phyloP scores from a whole-genome alignment of 2,797 vertebrate species.

The Phoxinus dragarum region DNA sequence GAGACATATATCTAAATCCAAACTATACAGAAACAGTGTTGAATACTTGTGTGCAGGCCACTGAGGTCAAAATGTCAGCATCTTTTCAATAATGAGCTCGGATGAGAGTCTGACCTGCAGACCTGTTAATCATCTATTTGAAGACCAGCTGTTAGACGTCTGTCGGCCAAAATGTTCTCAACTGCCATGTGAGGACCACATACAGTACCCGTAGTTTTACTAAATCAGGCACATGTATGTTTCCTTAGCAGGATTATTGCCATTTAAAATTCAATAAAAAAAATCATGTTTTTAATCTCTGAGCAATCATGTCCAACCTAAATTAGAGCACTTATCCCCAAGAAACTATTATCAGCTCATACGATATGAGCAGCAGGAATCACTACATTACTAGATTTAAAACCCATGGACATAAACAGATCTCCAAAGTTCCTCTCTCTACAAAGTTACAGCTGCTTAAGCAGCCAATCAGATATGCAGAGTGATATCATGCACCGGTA shows the following conservation, averaged over 20 bases:
- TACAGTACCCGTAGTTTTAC: neutral
- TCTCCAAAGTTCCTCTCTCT: neutral
- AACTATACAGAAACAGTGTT: constrained; percentile 4
- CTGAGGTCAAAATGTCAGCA: constrained; percentile 34
- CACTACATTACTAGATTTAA: neutral
- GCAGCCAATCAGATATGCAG: constrained; percentile 23
- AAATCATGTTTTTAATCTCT: neutral
- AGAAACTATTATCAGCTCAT: neutral
- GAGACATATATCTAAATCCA: neutral
- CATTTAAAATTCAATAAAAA: neutral
- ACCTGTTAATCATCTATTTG: constrained; percentile 37
- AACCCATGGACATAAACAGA: neutral
- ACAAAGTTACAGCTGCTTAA: constrained; percentile 25
- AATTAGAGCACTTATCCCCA: neutral
- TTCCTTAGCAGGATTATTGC: neutral
- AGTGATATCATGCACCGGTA: neutral
- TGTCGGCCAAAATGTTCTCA: constrained; percentile 7
- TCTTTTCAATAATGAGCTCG: constrained; percentile 29
- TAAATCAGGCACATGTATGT: neutral
- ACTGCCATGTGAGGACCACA: neutral
- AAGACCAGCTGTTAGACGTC: constrained; percentile 30
- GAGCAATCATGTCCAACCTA: neutral
- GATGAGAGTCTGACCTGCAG: constrained; percentile 31
- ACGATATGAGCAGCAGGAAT: neutral
- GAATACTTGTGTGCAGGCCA: neutral